Conservation (phyloP, 1,140 invertebrate genomes). For the Lasaia peninsularis region DNA sequence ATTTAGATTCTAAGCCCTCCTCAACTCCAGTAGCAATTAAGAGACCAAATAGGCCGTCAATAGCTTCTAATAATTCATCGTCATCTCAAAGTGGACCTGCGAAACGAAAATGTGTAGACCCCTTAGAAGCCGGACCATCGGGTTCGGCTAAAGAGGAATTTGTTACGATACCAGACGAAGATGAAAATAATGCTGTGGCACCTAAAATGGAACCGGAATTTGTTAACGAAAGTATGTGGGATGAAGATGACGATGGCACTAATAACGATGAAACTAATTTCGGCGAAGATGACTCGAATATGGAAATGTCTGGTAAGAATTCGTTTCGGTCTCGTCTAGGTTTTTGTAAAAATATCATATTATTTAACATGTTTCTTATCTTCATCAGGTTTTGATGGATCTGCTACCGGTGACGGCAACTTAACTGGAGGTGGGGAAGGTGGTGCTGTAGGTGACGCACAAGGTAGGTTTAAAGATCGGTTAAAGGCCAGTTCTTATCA, state of each 20-base stretch:
- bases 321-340: neutral
- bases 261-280: slow-evolving; percentile 77
- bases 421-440: slow-evolving; percentile 72
- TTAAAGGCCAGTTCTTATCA: slow-evolving; percentile 29
- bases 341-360: neutral
- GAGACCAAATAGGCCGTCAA: slow-evolving; percentile 78
- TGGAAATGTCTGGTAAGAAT: slow-evolving; percentile 76
- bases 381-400: slow-evolving; percentile 71
- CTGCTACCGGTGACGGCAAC: slow-evolving; percentile 72
- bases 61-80: slow-evolving; percentile 76
- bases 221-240: slow-evolving; percentile 75
- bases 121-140: slow-evolving; percentile 74
- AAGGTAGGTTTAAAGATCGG: slow-evolving; percentile 73
- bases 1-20: slow-evolving; percentile 77
- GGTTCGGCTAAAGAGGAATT: slow-evolving; percentile 75
- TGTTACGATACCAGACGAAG: slow-evolving; percentile 76
- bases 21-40: slow-evolving; percentile 77
- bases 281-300: slow-evolving; percentile 76
- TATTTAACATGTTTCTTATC: slow-evolving; percentile 13
- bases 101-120: slow-evolving; percentile 77
- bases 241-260: slow-evolving; percentile 75
- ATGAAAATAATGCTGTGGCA: slow-evolving; percentile 74
- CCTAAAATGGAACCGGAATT: slow-evolving; percentile 78
- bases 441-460: slow-evolving; percentile 76
- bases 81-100: slow-evolving; percentile 76